Evolutionary conservation across 2,113 vertebrate species (phyloP).

Genomic region (Poeciliopsis occidentalis): DNA sequence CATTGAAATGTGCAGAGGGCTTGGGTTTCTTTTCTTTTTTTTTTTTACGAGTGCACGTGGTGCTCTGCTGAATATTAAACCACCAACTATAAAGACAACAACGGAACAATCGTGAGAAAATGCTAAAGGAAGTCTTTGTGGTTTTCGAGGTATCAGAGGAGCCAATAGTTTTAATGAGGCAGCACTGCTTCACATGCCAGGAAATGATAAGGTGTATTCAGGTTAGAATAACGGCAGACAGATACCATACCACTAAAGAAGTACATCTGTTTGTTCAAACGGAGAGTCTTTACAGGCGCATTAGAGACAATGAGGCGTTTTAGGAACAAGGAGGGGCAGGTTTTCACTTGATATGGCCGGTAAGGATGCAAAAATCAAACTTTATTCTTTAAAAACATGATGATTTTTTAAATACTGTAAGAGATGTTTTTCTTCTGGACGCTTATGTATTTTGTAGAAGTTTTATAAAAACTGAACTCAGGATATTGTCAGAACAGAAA

Average conservation of each 20-base stretch:
- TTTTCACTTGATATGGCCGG: constrained; percentile 36
- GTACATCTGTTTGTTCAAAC: constrained; percentile 19
- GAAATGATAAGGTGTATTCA: constrained; percentile 67
- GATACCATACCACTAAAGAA: constrained; percentile 25
- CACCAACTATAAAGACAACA: constrained; percentile 74
- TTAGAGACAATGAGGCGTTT: constrained; percentile 8
- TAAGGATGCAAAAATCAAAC: constrained; percentile 46
- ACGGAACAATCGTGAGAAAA: constrained; percentile 68
- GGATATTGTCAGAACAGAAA: constrained; percentile 25
- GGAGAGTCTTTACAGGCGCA: constrained; percentile 15
- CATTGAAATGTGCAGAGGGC: constrained; percentile 26
- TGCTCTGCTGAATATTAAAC: constrained; percentile 76
- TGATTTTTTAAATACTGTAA: background rate
- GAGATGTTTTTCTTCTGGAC: background rate
- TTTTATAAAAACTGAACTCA: constrained; percentile 1
- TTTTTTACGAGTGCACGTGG: constrained; percentile 54
- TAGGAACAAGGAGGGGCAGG: constrained; percentile 18
- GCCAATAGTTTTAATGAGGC: constrained; percentile 74
- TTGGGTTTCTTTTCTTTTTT: constrained; percentile 9
- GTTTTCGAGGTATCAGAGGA: constrained; percentile 74
- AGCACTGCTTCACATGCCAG: constrained; percentile 73
- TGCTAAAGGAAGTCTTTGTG: constrained; percentile 77
- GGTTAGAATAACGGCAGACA: constrained; percentile 63
- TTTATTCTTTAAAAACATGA: constrained; percentile 11
- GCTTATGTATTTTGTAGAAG: background rate